Percentiles rank a stretch among this genome's conserved stretches.
Evolutionary conservation across 2,113 vertebrate species (phyloP).

Genomic region (Pungitius pungitius): DNA sequence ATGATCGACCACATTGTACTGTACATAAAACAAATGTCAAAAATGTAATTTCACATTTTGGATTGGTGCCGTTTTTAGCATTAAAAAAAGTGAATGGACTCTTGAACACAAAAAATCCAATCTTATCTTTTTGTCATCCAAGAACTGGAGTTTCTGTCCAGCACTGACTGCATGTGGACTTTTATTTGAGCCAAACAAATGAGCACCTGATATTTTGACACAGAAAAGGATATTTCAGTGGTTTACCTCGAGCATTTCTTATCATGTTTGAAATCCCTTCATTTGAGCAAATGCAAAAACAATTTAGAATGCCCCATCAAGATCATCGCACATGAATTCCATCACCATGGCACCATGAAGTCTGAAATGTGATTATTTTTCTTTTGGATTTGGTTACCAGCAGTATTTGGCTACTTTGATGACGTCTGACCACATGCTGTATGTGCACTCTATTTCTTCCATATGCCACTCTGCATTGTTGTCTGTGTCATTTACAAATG

Average conservation of each 20-base stretch:
- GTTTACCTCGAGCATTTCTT: neutral
- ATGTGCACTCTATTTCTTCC: slow-evolving; percentile 11
- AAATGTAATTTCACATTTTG: slow-evolving; percentile 68
- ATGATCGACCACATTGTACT: slow-evolving; percentile 49
- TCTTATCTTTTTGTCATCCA: neutral
- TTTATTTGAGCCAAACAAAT: neutral
- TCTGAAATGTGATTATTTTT: neutral
- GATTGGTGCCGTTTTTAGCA: slow-evolving; percentile 29
- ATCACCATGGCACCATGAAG: slow-evolving; percentile 35
- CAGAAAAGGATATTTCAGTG: neutral
- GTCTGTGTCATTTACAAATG: slow-evolving; percentile 29
- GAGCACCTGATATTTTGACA: neutral
- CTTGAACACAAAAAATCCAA: neutral
- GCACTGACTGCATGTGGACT: neutral
- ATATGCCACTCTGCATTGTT: slow-evolving; percentile 26
- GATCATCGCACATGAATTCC: slow-evolving; percentile 19
- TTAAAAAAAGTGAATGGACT: slow-evolving; percentile 7
- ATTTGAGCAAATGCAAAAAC: neutral
- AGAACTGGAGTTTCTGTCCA: neutral
- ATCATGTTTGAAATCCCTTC: neutral
- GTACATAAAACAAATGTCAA: slow-evolving; percentile 50
- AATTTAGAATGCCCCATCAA: neutral
- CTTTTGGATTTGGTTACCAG: slow-evolving; percentile 75
- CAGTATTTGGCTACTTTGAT: slow-evolving; percentile 72
- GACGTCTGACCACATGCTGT: slow-evolving; percentile 20